Evolutionary conservation across 92 coral and sea anemone species (phyloP), one percentile per base, ranked within the genome.

Genomic region (Epizoanthus rinbou): DNA sequence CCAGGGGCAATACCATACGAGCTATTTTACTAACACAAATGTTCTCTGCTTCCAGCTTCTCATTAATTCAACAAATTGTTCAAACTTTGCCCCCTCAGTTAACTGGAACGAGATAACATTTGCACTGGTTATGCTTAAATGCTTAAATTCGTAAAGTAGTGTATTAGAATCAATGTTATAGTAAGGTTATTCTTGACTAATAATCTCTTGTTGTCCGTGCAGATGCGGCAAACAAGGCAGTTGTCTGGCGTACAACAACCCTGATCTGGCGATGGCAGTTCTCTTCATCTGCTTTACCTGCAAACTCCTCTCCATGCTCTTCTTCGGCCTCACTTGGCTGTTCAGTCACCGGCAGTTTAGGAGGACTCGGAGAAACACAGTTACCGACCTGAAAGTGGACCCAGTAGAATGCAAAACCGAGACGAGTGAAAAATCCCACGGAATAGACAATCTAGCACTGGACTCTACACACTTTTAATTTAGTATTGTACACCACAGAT

Each of bases 331-430:
- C 0, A 82, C 89, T 54, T 86, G 89, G 89, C 50, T 76, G 71
- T 88, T 84, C 84, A 80, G 90, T 22, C 90, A 79, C 57, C 62
- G 78, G 57, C 79, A 91, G 72, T 62, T 64, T 11, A n/a, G 69
- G 63, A 81, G 81, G 39, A 43, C 39, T 78, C 54, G 56, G 59
- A 41, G 16, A 6, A 78, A 78, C 41, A 69, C 71, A 62, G 82
- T 78, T 18, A 62, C 57, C 1, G 82, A 78, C 25, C 7, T 78
- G 6, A 78, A 78, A 78, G 71, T 62, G 19, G 57, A 4, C 31
- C 16, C 70, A 35, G 14, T 18, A 39, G 59, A 78, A 14, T 18
- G 54, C 39, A 43, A 21, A 22, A 60, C 19, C 28, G 82, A 39
- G 10, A 21, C 7, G 11, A 24, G 47, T 4, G 37, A 37, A 62